Evolutionary conservation across 2,888 invertebrate species (phyloP).

Genomic region (Aporophyla lueneburgensis): DNA sequence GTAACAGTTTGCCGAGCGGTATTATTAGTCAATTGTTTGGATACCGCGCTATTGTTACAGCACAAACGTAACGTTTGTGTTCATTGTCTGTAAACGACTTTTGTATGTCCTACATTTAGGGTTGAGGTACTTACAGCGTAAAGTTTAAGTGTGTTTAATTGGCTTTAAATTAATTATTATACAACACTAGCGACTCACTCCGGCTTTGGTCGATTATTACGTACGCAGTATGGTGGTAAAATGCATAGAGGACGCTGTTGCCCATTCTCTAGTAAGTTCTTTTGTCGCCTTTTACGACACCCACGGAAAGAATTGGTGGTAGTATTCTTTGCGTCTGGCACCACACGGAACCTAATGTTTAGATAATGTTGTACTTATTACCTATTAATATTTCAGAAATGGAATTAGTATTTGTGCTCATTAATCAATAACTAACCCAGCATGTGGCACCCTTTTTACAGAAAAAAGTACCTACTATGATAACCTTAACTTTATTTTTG

Average conservation of each 20-base stretch:
- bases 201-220: neutral
- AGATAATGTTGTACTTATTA: neutral
- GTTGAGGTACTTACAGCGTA: constrained; percentile 19
- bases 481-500: neutral
- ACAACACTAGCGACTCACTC: neutral
- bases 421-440: neutral
- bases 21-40: constrained; percentile 85
- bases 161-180: neutral
- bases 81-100: constrained; percentile 76
- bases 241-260: too few relatives aligned
- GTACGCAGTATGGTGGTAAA: too few relatives aligned
- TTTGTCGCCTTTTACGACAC: too few relatives aligned
- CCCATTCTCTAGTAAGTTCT: too few relatives aligned
- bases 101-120: constrained; percentile 68
- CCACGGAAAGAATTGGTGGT: too few relatives aligned
- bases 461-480: neutral
- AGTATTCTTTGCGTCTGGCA: too few relatives aligned
- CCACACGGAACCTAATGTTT: neutral
- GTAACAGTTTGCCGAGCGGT: constrained; percentile 80
- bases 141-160: constrained; percentile 3
- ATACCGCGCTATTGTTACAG: constrained; percentile 77
- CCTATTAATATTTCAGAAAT: neutral
- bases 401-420: neutral
- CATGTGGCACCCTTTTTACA: neutral
- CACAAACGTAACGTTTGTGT: constrained; percentile 76